These are phyloP conservation scores for Peucedramus taeniatus DNA, from an alignment of 2,113 vertebrate genomes.

Conservation along the genomic window DNA sequence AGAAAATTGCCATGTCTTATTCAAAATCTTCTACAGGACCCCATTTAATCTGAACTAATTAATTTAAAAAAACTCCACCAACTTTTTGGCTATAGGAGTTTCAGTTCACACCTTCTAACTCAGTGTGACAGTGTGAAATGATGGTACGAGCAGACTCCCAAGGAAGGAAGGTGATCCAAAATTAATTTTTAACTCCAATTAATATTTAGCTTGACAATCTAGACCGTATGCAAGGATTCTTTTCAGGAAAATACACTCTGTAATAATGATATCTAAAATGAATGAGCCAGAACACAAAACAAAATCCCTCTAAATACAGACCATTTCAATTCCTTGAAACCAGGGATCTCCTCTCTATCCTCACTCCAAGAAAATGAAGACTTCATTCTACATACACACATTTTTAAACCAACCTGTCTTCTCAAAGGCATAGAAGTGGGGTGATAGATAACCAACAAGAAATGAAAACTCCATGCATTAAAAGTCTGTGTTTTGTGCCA, in stretches of 20 bases:
- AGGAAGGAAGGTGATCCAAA: slow-evolving; percentile 1
- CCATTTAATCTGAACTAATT: neutral
- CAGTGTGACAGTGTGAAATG: neutral
- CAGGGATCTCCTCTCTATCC: neutral
- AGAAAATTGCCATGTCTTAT: neutral
- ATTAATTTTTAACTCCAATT: neutral
- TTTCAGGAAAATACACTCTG: neutral
- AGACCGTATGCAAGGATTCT: neutral
- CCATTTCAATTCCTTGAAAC: neutral
- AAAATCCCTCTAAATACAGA: neutral
- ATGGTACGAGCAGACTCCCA: neutral
- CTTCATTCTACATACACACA: neutral
- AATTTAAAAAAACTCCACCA: neutral
- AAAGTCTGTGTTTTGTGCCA: slow-evolving; percentile 63
- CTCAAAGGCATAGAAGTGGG: slow-evolving; percentile 29
- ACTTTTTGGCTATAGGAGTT: neutral
- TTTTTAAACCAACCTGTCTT: slow-evolving; percentile 39
- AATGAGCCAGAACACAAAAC: neutral
- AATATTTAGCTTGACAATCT: neutral
- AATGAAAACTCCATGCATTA: slow-evolving; percentile 41
- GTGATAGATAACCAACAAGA: slow-evolving; percentile 59
- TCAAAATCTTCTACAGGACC: neutral
- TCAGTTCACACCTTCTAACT: neutral
- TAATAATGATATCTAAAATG: neutral
- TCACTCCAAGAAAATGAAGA: slow-evolving; percentile 19